A percentile compares a stretch with the other conserved stretches of the same genome.
Evolutionary conservation across 2,888 invertebrate genomes (phyloP).

Genomic region (Dinocampus coccinellae): DNA sequence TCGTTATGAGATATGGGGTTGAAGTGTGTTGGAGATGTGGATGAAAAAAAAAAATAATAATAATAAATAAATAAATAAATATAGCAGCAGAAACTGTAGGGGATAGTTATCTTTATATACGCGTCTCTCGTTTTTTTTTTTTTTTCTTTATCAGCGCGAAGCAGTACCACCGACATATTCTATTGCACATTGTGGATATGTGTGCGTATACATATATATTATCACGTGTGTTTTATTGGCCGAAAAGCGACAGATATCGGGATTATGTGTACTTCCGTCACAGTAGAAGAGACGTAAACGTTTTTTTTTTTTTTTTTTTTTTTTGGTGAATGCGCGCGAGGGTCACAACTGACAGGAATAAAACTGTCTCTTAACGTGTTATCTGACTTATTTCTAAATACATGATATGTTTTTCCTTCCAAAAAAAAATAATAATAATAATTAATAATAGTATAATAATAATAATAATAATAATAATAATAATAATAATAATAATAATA

Average conservation of each 20-base stretch:
- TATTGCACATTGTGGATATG: conserved; percentile 25
- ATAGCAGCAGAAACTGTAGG: conserved; percentile 39
- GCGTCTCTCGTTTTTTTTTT: conserved; percentile 50
- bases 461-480: too few species aligned
- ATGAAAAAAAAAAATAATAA: neutral
- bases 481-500: too few species aligned
- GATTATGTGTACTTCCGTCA: conserved; percentile 63
- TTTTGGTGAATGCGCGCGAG: neutral
- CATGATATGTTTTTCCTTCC: too few species aligned
- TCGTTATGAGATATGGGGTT: conserved; percentile 9
- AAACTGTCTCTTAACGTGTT: neutral
- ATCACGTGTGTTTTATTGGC: conserved; percentile 73
- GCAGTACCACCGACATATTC: conserved; percentile 49
- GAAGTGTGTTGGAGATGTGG: neutral
- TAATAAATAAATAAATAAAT: conserved; percentile 1
- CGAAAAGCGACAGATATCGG: conserved; percentile 75
- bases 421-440: too few species aligned
- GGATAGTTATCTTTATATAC: conserved; percentile 62
- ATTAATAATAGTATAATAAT: too few species aligned
- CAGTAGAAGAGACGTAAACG: conserved; percentile 36
- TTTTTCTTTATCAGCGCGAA: conserved; percentile 64
- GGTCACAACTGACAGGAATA: neutral
- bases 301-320: too few species aligned
- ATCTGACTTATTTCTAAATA: neutral
- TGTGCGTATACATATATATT: conserved; percentile 46